These are phyloP conservation scores for Lasioglossum pauxillum DNA, from an alignment of 2,888 invertebrate species.

Conservation along the genomic window DNA sequence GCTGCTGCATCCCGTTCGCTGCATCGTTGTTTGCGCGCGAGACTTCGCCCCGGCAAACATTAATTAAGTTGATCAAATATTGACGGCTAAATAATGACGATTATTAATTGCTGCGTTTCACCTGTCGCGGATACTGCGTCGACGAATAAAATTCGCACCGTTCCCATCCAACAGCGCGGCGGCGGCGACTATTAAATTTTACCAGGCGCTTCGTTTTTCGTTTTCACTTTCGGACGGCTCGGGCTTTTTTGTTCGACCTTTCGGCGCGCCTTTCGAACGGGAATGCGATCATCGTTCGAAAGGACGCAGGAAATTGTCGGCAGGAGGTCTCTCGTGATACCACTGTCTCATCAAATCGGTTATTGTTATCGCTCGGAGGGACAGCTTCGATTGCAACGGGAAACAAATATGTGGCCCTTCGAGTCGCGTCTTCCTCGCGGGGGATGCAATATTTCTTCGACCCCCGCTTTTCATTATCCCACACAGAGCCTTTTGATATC, in stretches of 20 bases:
- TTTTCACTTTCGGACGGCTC: conserved; percentile 1
- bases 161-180: too few species aligned
- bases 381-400: conserved; percentile 27
- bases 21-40: conserved; percentile 27
- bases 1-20: too few species aligned
- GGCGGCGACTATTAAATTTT: conserved; percentile 13
- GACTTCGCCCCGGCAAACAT: conserved; percentile 30
- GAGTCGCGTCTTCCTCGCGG: conserved; percentile 19
- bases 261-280: background rate
- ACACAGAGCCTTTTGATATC: conserved; percentile 26
- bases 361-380: conserved; percentile 29
- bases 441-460: conserved; percentile 15
- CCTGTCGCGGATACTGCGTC: background rate
- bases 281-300: background rate
- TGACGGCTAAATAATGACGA: conserved; percentile 43
- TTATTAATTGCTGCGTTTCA: conserved; percentile 44
- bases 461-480: conserved; percentile 21
- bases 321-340: background rate
- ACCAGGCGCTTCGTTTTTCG: background rate
- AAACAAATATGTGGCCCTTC: conserved; percentile 48
- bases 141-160: background rate
- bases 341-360: conserved; percentile 20
- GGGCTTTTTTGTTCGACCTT: background rate
- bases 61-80: conserved; percentile 54
- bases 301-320: background rate